phyloP scores from a whole-genome alignment of 2,113 vertebrate species.

The Psettodes erumei region DNA sequence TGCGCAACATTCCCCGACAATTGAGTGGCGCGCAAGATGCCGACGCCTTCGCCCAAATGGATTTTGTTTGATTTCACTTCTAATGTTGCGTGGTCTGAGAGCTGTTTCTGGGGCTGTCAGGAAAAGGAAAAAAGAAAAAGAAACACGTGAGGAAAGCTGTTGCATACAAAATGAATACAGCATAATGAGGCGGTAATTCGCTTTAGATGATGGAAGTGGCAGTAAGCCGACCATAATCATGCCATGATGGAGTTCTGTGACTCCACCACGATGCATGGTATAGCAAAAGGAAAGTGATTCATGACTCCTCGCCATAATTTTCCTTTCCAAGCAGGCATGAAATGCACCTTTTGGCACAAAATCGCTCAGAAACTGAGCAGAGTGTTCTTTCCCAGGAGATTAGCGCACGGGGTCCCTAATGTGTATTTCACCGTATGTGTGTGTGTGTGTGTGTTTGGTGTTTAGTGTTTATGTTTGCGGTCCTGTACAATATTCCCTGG shows the following conservation, averaged over 20 bases:
- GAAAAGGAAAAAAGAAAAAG: no score
- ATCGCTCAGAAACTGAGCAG: slow-evolving; percentile 41
- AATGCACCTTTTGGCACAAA: slow-evolving; percentile 63
- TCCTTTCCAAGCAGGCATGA: slow-evolving; percentile 54
- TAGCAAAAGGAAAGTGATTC: slow-evolving; percentile 49
- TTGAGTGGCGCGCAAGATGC: slow-evolving; percentile 19
- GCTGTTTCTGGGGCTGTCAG: slow-evolving; percentile 33
- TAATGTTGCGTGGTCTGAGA: slow-evolving; percentile 25
- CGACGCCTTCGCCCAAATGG: slow-evolving; percentile 3
- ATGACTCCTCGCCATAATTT: slow-evolving; percentile 43
- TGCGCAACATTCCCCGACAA: slow-evolving; percentile 14
- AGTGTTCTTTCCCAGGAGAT: slow-evolving; percentile 68
- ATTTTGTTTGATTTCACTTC: slow-evolving; percentile 54
- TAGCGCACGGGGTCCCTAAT: slow-evolving; percentile 49
- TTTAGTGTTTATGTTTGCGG: slow-evolving; percentile 69
- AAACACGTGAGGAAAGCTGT: slow-evolving; percentile 32
- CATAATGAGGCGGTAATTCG: slow-evolving; percentile 62
- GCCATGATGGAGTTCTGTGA: slow-evolving; percentile 52
- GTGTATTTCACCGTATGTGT: slow-evolving; percentile 42
- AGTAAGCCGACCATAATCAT: slow-evolving; percentile 43
- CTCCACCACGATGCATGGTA: slow-evolving; percentile 41
- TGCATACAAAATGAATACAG: slow-evolving; percentile 39
- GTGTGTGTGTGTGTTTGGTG: slow-evolving; percentile 33
- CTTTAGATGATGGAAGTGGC: slow-evolving; percentile 59
- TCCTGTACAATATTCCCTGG: slow-evolving; percentile 63